These are phyloP conservation scores for Phocoena sinus DNA, from an alignment of 2,113 vertebrate genomes.

Conservation along the genomic window DNA sequence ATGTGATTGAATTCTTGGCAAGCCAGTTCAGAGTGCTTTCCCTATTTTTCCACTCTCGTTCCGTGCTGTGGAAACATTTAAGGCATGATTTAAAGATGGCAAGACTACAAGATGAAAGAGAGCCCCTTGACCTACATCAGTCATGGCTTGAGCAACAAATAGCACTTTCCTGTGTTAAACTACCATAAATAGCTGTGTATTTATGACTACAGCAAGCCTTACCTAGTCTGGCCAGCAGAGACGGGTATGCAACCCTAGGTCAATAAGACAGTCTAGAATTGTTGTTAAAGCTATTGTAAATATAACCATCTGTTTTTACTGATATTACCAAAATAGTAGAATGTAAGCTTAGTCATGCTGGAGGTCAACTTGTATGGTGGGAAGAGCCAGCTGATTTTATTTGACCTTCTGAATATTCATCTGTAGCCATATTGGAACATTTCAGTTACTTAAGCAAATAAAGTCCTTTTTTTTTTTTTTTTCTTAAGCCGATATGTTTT, in stretches of 20 bases:
- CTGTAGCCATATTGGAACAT: neutral
- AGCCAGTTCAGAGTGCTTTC: neutral
- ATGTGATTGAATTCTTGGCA: neutral
- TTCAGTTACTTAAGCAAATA: neutral
- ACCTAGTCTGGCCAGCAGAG: neutral
- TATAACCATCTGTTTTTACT: neutral
- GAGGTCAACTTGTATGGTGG: neutral
- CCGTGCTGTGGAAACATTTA: neutral
- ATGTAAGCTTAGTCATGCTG: neutral
- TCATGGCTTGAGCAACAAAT: neutral
- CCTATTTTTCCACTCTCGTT: neutral
- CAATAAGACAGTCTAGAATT: neutral
- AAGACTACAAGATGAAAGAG: neutral
- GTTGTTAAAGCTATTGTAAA: neutral
- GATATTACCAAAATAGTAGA: neutral
- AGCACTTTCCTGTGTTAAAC: neutral
- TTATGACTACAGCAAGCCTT: neutral
- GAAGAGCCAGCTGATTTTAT: neutral
- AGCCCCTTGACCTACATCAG: neutral
- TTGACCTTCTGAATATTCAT: neutral
- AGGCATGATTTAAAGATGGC: neutral
- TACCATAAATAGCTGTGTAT: fast-evolving
- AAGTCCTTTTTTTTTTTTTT: neutral
- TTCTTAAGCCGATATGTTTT: neutral
- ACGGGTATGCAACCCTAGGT: neutral